Conservation (phyloP, 2,113 vertebrate species). For the Psammodynastes pulverulentus region DNA sequence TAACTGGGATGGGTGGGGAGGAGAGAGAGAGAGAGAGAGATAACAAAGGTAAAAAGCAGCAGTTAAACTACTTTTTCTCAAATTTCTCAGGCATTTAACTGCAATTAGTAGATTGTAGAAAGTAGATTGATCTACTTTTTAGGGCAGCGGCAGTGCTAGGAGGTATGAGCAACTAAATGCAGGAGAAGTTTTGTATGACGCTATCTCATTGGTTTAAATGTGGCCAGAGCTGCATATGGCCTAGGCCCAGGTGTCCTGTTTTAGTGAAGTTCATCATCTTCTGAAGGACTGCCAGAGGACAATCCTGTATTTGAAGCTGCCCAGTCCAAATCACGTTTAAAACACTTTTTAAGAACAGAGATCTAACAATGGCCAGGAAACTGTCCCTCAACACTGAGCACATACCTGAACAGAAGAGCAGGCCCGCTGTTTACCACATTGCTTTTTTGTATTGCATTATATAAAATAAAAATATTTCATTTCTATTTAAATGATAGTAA, state of each 20-base stretch:
- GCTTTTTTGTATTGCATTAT: background rate
- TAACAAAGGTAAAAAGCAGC: background rate
- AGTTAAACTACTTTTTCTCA: background rate
- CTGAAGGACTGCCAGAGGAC: background rate
- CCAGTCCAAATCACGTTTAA: background rate
- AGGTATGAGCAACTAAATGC: background rate
- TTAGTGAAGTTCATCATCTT: background rate
- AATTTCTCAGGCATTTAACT: background rate
- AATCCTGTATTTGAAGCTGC: background rate
- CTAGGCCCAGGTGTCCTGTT: background rate
- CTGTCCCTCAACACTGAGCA: background rate
- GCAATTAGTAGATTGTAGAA: too few relatives aligned
- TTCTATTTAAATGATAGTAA: background rate
- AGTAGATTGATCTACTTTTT: background rate
- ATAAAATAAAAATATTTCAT: background rate
- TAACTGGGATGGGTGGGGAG: background rate
- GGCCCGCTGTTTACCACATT: background rate
- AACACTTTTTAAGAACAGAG: background rate
- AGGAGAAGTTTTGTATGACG: background rate
- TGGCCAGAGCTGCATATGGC: background rate
- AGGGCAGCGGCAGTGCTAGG: background rate
- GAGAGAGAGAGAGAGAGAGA: too few relatives aligned
- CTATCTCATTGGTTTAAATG: background rate
- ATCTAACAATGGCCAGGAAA: background rate
- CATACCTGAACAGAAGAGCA: background rate